These are phyloP conservation scores for Dryobates pubescens DNA, from an alignment of 2,797 vertebrate genomes.

Conservation along the genomic window DNA sequence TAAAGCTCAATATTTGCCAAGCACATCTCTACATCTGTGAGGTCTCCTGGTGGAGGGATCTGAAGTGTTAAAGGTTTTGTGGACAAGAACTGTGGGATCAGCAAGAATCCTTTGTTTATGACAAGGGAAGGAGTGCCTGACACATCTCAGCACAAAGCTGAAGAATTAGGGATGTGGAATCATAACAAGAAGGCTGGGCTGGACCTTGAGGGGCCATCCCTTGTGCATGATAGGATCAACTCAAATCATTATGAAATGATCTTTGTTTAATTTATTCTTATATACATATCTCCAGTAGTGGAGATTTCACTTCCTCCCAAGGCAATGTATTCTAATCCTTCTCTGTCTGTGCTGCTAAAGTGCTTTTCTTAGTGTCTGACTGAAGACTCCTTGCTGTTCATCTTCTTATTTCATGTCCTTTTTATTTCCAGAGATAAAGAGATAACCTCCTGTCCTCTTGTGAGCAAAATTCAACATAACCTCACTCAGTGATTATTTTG, in stretches of 20 bases:
- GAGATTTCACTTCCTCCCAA: slow-evolving; percentile 12
- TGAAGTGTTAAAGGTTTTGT: not conserved
- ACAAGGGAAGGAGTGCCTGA: slow-evolving; percentile 1
- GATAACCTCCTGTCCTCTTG: not conserved
- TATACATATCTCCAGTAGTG: not conserved
- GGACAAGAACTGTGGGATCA: not conserved
- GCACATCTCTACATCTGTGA: not conserved
- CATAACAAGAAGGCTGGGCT: not conserved
- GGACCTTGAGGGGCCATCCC: not conserved
- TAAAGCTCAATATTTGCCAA: not conserved
- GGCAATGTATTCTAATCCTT: not conserved
- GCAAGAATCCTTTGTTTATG: slow-evolving; percentile 26
- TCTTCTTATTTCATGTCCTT: not conserved
- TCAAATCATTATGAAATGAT: not conserved
- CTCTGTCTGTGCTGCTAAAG: not conserved
- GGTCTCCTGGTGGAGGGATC: not conserved
- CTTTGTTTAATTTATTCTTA: slow-evolving; percentile 14
- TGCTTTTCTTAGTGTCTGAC: not conserved
- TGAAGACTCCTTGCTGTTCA: not conserved
- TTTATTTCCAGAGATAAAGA: not conserved
- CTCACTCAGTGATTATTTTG: not conserved
- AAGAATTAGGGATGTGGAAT: not conserved
- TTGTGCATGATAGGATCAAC: not conserved
- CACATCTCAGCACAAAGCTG: not conserved
- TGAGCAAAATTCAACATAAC: not conserved